Evolutionary conservation across 2,888 invertebrate species (phyloP), one percentile per base, ranked within the genome.

Genomic region (Trissolcus japonicus): DNA sequence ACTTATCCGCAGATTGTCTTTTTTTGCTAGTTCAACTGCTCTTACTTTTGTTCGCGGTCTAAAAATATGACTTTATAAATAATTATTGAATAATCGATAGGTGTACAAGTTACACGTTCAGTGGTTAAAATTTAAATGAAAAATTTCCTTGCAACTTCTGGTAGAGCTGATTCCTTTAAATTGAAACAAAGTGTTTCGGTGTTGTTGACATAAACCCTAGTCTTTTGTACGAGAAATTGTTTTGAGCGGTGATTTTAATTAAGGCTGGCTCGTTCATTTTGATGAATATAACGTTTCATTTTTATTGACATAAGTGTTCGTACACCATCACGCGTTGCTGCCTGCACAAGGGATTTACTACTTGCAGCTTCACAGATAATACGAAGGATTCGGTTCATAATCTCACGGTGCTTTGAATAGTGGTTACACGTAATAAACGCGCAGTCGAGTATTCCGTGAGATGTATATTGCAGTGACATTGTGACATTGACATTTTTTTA

Each of bases 221-320:
- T 46, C n/a, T 16, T 19, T 51, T 17, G 19, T 35, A 51, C 40
- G 16, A 16, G 55, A 41, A 63, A 65, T 73, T 14, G 40, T 35
- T 35, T 35, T 61, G 63, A 63, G 51, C 57, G 14, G 51, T 35
- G 35, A 56, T 67, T 68, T 75, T 75, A 63, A 75, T 75, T 62
- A 62, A 63, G 41, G 29, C 35, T 55, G 14, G 55, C 41, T 53
- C 21, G 35, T 67, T 53, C 57, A 56, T 59, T 63, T 59, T 51
- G 14, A 19, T 51, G 62, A 67, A 62, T 67, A 25, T 11, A 74
- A 63, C 63, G 68, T 75, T 75, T 62, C 62, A 69, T 63, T 68
- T 75, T 69, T 63, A 69, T 76, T 76, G 76, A 66, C 69, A 76
- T 69, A 65, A 69, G 51, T 60, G 61, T 68, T 48, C 59, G 68